phyloP scores from a whole-genome alignment of 2,113 vertebrate species.

The Dasypus novemcinctus region DNA sequence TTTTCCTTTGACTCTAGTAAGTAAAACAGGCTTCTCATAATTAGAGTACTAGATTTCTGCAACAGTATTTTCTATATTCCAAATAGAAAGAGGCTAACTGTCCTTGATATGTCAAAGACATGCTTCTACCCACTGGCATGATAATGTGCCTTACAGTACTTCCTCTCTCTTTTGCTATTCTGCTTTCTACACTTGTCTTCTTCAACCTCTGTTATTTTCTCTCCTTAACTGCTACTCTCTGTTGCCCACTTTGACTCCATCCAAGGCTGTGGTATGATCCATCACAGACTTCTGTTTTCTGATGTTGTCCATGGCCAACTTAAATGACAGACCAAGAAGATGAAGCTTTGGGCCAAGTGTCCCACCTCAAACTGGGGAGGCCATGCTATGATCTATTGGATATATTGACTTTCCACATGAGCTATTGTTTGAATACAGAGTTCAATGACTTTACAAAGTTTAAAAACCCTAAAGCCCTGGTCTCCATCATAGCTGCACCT shows the following conservation, averaged over 20 bases:
- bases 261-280: not conserved
- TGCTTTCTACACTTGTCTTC: not conserved
- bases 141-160: not conserved
- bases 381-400: not conserved
- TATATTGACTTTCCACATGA: not conserved
- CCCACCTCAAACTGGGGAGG: not conserved
- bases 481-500: not conserved
- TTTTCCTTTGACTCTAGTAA: slow-evolving; percentile 1
- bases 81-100: no score
- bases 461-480: not conserved
- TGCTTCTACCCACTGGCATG: not conserved
- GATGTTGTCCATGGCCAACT: not conserved
- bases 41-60: no score
- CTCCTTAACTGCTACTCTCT: slow-evolving; percentile 8
- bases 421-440: not conserved
- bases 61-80: no score
- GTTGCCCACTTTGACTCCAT: not conserved
- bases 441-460: not conserved
- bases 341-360: not conserved
- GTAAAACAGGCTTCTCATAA: not conserved
- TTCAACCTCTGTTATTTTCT: not conserved
- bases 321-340: not conserved
- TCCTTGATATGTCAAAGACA: not conserved
- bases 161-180: not conserved
- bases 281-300: not conserved